Evolutionary conservation across 2,888 invertebrate species (phyloP).

Genomic region (Octodonta nipae): DNA sequence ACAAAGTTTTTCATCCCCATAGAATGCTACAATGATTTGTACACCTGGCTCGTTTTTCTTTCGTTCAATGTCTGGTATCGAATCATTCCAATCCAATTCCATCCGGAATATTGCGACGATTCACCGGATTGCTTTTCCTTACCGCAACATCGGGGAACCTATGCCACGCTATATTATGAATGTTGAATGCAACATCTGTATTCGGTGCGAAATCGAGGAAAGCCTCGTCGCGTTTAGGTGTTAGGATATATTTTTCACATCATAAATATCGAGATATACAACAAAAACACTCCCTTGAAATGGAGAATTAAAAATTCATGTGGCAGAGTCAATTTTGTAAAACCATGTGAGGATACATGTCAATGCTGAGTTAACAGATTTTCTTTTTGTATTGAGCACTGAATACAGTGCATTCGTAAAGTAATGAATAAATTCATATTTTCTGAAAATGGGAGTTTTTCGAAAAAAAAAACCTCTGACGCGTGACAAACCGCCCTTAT

Average conservation of each 20-base stretch:
- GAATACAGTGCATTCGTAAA: too few species aligned
- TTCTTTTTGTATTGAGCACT: too few species aligned
- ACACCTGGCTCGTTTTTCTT: neutral
- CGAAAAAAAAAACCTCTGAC: too few species aligned
- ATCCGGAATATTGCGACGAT: slow-evolving; percentile 31
- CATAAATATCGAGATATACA: slow-evolving; percentile 25
- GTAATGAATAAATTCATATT: too few species aligned
- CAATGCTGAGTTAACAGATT: slow-evolving; percentile 1
- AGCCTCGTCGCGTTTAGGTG: slow-evolving; percentile 26
- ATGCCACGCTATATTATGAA: slow-evolving; percentile 30
- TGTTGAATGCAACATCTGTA: slow-evolving; percentile 36
- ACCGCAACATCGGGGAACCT: slow-evolving; percentile 30
- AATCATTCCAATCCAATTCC: slow-evolving; percentile 34
- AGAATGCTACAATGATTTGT: slow-evolving; percentile 1
- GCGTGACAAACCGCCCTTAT: too few species aligned
- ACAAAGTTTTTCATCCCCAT: too few species aligned
- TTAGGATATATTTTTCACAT: slow-evolving; percentile 21
- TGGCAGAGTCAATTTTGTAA: slow-evolving; percentile 5
- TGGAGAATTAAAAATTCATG: slow-evolving; percentile 29
- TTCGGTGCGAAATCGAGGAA: slow-evolving; percentile 23
- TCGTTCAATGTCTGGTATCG: neutral
- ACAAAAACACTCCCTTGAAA: slow-evolving; percentile 25
- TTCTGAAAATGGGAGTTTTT: too few species aligned
- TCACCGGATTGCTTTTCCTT: slow-evolving; percentile 33
- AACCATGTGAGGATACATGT: neutral